phyloP scores from a whole-genome alignment of 92 coral and sea anemone species.

The Meandrina meandrites region DNA sequence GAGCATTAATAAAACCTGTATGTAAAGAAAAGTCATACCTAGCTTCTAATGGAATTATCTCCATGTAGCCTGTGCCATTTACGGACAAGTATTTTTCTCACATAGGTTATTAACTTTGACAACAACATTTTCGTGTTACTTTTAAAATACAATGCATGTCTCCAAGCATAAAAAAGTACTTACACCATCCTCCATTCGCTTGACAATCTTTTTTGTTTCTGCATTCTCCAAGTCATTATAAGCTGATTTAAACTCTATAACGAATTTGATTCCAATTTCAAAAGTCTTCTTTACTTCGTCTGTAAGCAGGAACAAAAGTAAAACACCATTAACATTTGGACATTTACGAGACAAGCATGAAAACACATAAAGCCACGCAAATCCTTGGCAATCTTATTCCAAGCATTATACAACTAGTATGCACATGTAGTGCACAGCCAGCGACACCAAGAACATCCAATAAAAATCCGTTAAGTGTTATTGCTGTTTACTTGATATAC shows the following conservation, averaged over 20 bases:
- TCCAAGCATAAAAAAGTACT: background rate
- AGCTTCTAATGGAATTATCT: no score
- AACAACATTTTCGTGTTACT: no score
- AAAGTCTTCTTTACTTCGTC: background rate
- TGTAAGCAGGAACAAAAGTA: background rate
- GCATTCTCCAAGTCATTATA: background rate
- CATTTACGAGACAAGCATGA: background rate
- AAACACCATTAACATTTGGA: background rate
- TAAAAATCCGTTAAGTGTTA: background rate
- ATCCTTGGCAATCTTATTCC: background rate
- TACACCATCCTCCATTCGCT: background rate
- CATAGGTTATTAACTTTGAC: no score
- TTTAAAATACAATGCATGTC: background rate
- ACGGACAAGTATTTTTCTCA: no score
- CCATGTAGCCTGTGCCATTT: no score
- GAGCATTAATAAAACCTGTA: no score
- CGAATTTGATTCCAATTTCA: background rate
- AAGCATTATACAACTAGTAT: background rate
- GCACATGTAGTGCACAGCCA: background rate
- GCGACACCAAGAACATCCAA: background rate
- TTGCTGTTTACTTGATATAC: no score
- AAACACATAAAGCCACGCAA: background rate
- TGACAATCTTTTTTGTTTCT: background rate
- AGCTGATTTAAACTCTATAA: background rate
- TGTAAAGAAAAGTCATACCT: no score